Base-by-base conservation (phyloP, 2,113 vertebrate species). In the Phyllopteryx taeniolatus region DNA sequence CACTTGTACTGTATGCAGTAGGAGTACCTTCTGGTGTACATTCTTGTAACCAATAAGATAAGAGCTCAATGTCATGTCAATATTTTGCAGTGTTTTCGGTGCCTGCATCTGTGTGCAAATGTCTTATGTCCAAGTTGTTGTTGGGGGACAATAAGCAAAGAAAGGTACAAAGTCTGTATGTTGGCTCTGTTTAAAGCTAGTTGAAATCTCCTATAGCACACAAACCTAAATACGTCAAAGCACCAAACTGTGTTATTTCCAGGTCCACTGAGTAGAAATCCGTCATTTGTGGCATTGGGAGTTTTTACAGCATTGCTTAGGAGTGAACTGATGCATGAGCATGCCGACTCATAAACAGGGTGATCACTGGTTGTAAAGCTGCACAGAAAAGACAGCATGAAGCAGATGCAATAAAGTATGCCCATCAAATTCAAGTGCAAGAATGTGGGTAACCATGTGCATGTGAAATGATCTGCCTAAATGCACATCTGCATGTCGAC, bases 151-250 rank as follows among this genome's bases (percentile, higher is more conserved):
- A 27, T 13, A 62, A 72, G 17, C 47, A 47, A 47, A 47, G 47
- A 49, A 15, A 15, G 15, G 13, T 49, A 4, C 15, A 5, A 35
- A 68, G 51, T 66, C 6, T 54, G 9, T 67, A 35, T 60, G 51
- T 67, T 47, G n/a, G 15, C 19, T 47, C 59, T 64, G 44, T 54
- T 65, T 67, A 67, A 67, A 72, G 62, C 71, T 39, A 68, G 65
- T 39, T 74, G 47, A 73, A 74, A 81, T 79, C 27, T 56, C 22
- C 67, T 76, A 68, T 72, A 57, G 79, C n/a, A 57, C n/a, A 27
- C 5, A n/a, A 53, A 73, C 64, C 57, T 65, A 61, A 74, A 72
- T 65, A 31, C 63, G 54, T 39, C 46, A 59, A 20, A 78, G 72
- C 42, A 67, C 46, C 33, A 72, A 68, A 72, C 22, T 31, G 15